phyloP scores from a whole-genome alignment of 2,888 invertebrate species.

The Xestia c-nigrum region DNA sequence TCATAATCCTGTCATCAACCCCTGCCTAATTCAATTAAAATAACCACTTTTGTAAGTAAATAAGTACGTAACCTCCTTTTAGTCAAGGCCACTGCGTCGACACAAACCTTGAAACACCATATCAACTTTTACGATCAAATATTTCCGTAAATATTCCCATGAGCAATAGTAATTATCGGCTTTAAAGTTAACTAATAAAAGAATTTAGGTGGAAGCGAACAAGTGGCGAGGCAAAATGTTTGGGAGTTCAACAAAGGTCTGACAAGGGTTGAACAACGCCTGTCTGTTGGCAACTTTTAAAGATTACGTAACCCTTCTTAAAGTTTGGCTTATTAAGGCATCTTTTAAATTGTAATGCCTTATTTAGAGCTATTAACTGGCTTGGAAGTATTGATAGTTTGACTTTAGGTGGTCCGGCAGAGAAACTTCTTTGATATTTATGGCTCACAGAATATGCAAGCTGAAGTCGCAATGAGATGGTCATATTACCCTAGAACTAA shows the following conservation, averaged over 20 bases:
- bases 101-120: not conserved
- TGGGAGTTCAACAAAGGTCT: constrained; percentile 75
- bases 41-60: too few species aligned
- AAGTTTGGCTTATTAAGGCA: constrained; percentile 59
- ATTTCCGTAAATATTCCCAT: constrained; percentile 8
- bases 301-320: constrained; percentile 75
- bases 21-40: not conserved
- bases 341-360: constrained; percentile 53
- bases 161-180: constrained; percentile 54
- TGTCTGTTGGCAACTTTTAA: constrained; percentile 73
- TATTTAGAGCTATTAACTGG: constrained; percentile 37
- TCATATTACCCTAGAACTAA: not conserved
- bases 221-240: constrained; percentile 74
- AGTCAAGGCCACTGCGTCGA: not conserved
- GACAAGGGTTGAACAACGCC: constrained; percentile 79
- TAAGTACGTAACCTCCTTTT: not conserved
- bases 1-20: not conserved
- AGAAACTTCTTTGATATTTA: not conserved
- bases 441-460: not conserved
- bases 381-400: constrained; percentile 14
- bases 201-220: constrained; percentile 66
- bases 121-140: not conserved
- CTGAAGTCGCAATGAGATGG: not conserved
- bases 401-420: not conserved
- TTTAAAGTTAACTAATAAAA: constrained; percentile 64